Evolutionary conservation across 1,140 invertebrate genomes (phyloP).

Genomic region (Solen grandis): DNA sequence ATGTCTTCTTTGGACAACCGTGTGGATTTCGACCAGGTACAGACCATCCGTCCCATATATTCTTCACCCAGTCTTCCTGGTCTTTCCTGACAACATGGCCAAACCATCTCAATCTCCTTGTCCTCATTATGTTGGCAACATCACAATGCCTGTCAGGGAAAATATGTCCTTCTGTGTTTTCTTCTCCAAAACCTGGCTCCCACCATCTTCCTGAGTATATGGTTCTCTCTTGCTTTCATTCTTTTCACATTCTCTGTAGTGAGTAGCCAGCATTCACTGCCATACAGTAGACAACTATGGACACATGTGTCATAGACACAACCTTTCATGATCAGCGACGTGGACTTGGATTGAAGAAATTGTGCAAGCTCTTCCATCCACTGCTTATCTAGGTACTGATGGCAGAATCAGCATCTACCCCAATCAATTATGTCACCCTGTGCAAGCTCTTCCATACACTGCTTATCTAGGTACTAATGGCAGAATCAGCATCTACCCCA

Average conservation of each 20-base stretch:
- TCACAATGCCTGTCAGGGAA: neutral
- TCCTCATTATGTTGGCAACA: neutral
- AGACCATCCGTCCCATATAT: neutral
- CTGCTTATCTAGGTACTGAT: neutral
- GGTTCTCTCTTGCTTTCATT: too few species aligned
- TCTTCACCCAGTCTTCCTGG: neutral
- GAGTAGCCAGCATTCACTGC: neutral
- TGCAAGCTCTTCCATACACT: neutral
- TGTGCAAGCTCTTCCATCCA: neutral
- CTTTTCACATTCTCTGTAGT: neutral
- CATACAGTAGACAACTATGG: neutral
- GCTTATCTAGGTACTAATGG: neutral
- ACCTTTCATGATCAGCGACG: neutral
- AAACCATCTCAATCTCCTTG: neutral
- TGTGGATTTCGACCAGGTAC: neutral
- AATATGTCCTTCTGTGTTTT: neutral
- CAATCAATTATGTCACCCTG: too few species aligned
- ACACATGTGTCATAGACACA: neutral
- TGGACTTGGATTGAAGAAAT: neutral
- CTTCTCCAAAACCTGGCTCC: neutral
- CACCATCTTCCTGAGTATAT: neutral
- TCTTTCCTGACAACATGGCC: neutral
- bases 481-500: neutral
- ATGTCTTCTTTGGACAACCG: neutral
- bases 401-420: neutral